Evolutionary conservation across 1,140 invertebrate genomes (phyloP).

Genomic region (Drosophila pruinosa): DNA sequence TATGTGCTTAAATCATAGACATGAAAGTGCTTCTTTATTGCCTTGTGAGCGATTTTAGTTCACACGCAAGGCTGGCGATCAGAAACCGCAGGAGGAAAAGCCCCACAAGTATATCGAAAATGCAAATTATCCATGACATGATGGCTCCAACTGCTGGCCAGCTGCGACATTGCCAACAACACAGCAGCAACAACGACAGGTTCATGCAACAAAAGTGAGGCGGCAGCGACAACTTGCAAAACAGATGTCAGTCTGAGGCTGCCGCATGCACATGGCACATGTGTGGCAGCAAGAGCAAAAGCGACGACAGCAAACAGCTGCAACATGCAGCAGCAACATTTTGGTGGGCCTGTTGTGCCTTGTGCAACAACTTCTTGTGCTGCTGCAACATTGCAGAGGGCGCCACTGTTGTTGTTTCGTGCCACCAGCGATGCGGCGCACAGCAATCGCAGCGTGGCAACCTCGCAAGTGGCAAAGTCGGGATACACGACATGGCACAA

Average conservation of each 20-base stretch:
- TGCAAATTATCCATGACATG: slow-evolving; percentile 55
- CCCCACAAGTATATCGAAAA: slow-evolving; percentile 61
- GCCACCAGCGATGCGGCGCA: slow-evolving; percentile 78
- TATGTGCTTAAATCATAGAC: not conserved
- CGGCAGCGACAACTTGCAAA: slow-evolving; percentile 38
- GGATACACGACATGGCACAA: slow-evolving; percentile 46
- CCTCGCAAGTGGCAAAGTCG: slow-evolving; percentile 55
- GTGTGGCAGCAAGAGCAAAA: slow-evolving; percentile 27
- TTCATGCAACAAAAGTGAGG: slow-evolving; percentile 41
- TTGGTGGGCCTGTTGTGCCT: slow-evolving; percentile 11
- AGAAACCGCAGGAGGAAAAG: slow-evolving; percentile 66
- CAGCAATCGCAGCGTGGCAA: slow-evolving; percentile 55
- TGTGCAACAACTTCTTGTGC: slow-evolving; percentile 61
- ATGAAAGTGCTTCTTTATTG: not conserved
- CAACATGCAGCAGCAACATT: slow-evolving; percentile 72
- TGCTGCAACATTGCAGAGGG: slow-evolving; percentile 82
- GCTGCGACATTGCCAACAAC: slow-evolving; percentile 44
- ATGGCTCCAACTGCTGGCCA: slow-evolving; percentile 53
- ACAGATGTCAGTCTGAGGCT: slow-evolving; percentile 63
- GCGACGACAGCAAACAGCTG: slow-evolving; percentile 54
- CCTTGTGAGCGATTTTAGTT: slow-evolving; percentile 42
- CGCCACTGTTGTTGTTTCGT: slow-evolving; percentile 82
- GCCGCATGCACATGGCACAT: slow-evolving; percentile 32
- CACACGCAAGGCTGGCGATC: slow-evolving; percentile 36
- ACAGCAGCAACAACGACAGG: slow-evolving; percentile 48